Percentiles rank a stretch among this genome's conserved stretches.
Evolutionary conservation across 2,797 vertebrate species (phyloP).

Genomic region (Setipinna tenuifilis): DNA sequence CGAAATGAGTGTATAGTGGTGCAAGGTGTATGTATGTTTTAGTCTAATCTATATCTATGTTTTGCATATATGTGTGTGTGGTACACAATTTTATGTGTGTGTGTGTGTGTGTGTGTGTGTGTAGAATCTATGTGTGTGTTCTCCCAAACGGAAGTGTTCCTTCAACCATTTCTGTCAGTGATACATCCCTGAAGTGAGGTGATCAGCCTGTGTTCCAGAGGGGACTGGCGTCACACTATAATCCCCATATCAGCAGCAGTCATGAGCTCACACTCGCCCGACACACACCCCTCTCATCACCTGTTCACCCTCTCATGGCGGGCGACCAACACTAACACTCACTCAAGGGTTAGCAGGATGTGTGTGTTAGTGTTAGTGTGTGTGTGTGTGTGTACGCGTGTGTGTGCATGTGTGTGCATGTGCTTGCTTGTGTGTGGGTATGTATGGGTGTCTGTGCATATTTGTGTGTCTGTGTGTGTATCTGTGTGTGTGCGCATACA

Average conservation of each 20-base stretch:
- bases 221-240: slow-evolving; percentile 32
- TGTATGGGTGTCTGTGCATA: too few species aligned
- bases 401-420: too few species aligned
- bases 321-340: slow-evolving; percentile 37
- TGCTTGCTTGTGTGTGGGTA: too few species aligned
- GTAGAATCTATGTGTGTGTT: slow-evolving; percentile 44
- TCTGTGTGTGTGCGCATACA: too few species aligned
- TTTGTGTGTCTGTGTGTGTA: too few species aligned
- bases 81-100: slow-evolving; percentile 19
- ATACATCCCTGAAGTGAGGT: slow-evolving; percentile 30
- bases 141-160: slow-evolving; percentile 24
- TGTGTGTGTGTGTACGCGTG: neutral
- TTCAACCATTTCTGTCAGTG: neutral
- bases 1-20: too few species aligned
- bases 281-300: slow-evolving; percentile 45
- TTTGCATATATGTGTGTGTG: neutral
- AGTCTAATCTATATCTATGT: too few species aligned
- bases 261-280: slow-evolving; percentile 36
- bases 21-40: too few species aligned
- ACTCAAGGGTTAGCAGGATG: neutral
- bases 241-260: slow-evolving; percentile 52
- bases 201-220: slow-evolving; percentile 31
- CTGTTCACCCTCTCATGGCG: slow-evolving; percentile 41
- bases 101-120: slow-evolving; percentile 20
- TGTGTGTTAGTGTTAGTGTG: neutral